These are phyloP conservation scores for Jaculus jaculus DNA, from an alignment of 2,113 vertebrate species.

Conservation along the genomic window DNA sequence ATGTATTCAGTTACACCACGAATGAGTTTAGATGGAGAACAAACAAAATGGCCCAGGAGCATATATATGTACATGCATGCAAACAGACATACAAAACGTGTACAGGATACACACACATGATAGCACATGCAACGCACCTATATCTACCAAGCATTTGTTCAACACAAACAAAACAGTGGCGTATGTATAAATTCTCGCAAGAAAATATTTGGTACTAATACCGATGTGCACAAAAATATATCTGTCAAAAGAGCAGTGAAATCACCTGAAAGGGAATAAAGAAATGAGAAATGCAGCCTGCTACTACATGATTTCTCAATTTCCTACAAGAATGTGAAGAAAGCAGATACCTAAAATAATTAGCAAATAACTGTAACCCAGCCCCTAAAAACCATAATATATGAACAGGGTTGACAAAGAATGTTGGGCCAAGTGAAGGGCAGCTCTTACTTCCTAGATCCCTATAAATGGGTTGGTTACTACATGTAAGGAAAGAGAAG, in stretches of 20 bases:
- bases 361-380: constrained; percentile 75
- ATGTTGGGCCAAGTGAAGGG: neutral
- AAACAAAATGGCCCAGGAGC: neutral
- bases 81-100: neutral
- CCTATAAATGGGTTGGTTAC: accelerated
- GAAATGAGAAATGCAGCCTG: constrained; percentile 15
- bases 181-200: constrained; percentile 45
- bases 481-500: neutral
- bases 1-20: constrained; percentile 19
- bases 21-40: constrained; percentile 56
- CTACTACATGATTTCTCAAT: constrained; percentile 71
- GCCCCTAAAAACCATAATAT: constrained; percentile 61
- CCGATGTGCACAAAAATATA: constrained; percentile 66
- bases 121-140: neutral
- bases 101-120: neutral
- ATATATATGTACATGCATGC: neutral
- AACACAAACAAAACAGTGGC: constrained; percentile 59
- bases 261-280: constrained; percentile 61
- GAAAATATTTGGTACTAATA: constrained; percentile 11
- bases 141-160: constrained; percentile 48
- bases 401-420: constrained; percentile 22
- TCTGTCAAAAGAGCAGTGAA: constrained; percentile 46
- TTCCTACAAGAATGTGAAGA: constrained; percentile 76
- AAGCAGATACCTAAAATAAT: constrained; percentile 79
- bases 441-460: neutral